Evolutionary conservation across 2,113 vertebrate species (phyloP), one percentile per base, ranked within the genome.

Genomic region (Camelus bactrianus): DNA sequence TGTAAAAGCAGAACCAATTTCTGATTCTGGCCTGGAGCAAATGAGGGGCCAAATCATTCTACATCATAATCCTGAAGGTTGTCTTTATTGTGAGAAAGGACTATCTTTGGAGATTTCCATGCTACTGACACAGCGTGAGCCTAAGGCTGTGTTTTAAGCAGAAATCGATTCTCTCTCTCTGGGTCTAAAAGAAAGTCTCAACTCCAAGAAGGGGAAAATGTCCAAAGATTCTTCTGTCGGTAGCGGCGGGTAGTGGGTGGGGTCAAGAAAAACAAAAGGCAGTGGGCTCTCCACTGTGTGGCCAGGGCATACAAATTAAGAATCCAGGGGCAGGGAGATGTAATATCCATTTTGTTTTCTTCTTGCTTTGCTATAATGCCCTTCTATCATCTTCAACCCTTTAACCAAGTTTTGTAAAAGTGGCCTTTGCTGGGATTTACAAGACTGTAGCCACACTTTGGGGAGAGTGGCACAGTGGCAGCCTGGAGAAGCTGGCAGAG

Each of bases 401-500:
- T 35, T 91, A 86, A 60, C 8, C 17, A 75, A 32, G 30, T 79
- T 94, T 82, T 93, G 15, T 58, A 77, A 94, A 91, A 88, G 19
- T 54, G 16, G 50, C 32, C 73, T 89, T 83, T 84, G n/a, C 46
- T 93, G 42, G 48, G 30, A 87, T 17, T 96, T 89, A 52, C n/a
- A 67, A 80, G 83, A 69, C 6, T 20, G 1, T 35, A n/a, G 58
- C 19, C 46, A 42, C 64, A 60, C 4, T 58, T n/a, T 32, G 30
- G 20, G 35, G 58, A 11, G 52, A 65, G 46, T 19, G 67, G 80
- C 11, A 20, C 1, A 35, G 24, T 8, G 46, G 46, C n/a, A 22
- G 87, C 11, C 16, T 42, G 11, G 81, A 88, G 46, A 83, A 64
- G 13, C 8, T 54, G 42, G 58, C 15, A 56, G 67, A 58, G 69